These are phyloP conservation scores for Sisyra nigra DNA, from an alignment of 2,888 invertebrate genomes.

Conservation along the genomic window DNA sequence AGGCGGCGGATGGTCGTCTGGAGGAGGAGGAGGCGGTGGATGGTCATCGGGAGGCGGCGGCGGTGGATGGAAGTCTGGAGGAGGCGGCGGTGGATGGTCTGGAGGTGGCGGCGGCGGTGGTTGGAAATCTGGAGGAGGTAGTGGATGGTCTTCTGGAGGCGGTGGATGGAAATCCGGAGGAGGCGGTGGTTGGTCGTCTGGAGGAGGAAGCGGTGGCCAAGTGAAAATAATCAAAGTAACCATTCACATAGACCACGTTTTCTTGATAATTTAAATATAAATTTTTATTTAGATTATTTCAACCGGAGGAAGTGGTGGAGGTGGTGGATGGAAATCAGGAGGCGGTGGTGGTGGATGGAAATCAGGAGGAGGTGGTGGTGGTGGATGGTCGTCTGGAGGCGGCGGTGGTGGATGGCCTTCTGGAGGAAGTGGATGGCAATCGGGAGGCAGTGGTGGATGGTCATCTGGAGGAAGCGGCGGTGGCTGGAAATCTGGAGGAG, in stretches of 20 bases:
- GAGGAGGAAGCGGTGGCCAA: not conserved
- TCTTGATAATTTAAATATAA: no score
- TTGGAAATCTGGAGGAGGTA: constrained; percentile 4
- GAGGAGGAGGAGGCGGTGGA: not conserved
- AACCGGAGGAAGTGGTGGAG: not conserved
- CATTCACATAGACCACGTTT: not conserved
- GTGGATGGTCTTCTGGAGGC: not conserved
- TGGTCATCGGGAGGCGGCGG: not conserved
- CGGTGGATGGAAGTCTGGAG: constrained; percentile 1
- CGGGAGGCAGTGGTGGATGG: not conserved
- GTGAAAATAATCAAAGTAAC: constrained; percentile 5
- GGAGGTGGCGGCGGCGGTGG: not conserved
- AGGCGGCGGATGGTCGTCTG: not conserved
- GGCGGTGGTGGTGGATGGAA: no score
- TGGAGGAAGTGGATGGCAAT: not conserved
- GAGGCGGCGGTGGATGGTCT: not conserved
- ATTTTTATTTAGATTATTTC: not conserved
- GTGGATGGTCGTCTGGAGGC: not conserved
- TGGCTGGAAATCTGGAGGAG: constrained; percentile 2
- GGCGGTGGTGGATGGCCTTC: not conserved
- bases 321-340: constrained; percentile 5
- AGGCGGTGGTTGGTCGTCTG: not conserved
- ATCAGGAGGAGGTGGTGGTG: not conserved
- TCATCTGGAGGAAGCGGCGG: constrained; percentile 1
- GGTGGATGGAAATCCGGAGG: not conserved